Evolutionary conservation across 2,113 vertebrate species (phyloP).

Genomic region (Scopus umbretta): DNA sequence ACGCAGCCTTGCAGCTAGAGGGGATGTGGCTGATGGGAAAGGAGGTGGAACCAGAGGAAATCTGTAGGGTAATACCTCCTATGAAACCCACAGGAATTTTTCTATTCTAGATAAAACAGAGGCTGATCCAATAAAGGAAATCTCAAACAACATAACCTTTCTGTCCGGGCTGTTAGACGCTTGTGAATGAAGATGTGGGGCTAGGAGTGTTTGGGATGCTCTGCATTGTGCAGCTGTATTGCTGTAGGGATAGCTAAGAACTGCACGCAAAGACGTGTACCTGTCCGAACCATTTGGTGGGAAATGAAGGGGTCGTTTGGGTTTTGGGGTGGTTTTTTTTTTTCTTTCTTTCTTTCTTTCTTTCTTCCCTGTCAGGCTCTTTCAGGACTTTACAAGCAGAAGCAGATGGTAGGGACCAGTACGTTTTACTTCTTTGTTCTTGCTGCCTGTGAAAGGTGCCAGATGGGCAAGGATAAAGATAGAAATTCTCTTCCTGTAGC

Average conservation of each 20-base stretch:
- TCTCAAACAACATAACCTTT: not conserved
- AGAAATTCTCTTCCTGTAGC: constrained; percentile 40
- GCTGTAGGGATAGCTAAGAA: not conserved
- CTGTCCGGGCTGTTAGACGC: not conserved
- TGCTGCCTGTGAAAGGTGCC: constrained; percentile 47
- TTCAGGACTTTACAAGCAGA: constrained; percentile 9
- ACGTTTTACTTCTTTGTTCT: constrained; percentile 47
- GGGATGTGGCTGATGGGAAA: constrained; percentile 61
- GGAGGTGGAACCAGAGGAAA: constrained; percentile 53
- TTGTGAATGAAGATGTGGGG: not conserved
- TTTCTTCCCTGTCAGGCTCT: not conserved
- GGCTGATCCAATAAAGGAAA: not conserved
- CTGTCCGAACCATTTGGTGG: not conserved
- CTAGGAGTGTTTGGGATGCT: not conserved
- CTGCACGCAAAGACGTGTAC: not conserved
- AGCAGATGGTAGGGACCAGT: constrained; percentile 42
- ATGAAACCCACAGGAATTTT: constrained; percentile 61
- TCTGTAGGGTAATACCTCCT: constrained; percentile 50
- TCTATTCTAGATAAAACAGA: constrained; percentile 31
- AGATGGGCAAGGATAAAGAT: constrained; percentile 46
- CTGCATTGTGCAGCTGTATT: not conserved
- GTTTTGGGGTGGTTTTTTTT: too few relatives aligned
- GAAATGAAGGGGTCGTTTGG: not conserved
- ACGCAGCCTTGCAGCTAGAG: constrained; percentile 39
- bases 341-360: not conserved